Evolutionary conservation across 2,113 vertebrate species (phyloP), one percentile per base, ranked within the genome.

Genomic region (Thamnaconus septentrionalis): DNA sequence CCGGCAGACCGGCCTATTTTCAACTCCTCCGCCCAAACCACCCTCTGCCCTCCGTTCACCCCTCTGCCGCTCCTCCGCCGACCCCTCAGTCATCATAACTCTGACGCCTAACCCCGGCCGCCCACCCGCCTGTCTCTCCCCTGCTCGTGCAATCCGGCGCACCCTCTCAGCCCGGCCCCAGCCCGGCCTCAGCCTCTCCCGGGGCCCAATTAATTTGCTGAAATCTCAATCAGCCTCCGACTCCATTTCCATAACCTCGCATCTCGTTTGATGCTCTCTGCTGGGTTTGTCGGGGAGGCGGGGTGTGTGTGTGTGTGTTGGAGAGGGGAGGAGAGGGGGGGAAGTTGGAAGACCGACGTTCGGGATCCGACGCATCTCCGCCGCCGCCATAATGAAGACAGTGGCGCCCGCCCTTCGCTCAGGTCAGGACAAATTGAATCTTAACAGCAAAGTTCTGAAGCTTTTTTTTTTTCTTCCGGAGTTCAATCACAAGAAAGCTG

Each of bases 191-290:
- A 31, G 18, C 18, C 18, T 31, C 82, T 85, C 81, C 71, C 0
- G 75, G 54, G 84, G 68, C 66, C 79, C 82, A 81, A 88, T 88
- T 87, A 87, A 87, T 87, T 84, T 78, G 64, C 73, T 78, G 81
- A 87, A 82, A 87, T 87, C 81, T 87, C 79, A 84, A 82, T 87
- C 75, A 85, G 79, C 56, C 69, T 71, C 75, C 43, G 61, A 71
- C 69, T 52, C 57, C 64, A 84, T 85, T 84, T 76, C 59, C 77
- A 81, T 79, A 79, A 78, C 78, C 75, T 59, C 4, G 0, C 53
- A 82, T 82, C 72, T 64, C 68, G 68, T 71, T 64, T 85, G 76
- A 73, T 75, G 61, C 73, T 69, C 59, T 61, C 42, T 75, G 82
- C 82, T 84, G 64, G 79, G 76, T 31, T 1, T 1, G 18, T 31